Evolutionary conservation across 2,888 invertebrate species (phyloP), one percentile per base, ranked within the genome.

Genomic region (Apamea crenata): DNA sequence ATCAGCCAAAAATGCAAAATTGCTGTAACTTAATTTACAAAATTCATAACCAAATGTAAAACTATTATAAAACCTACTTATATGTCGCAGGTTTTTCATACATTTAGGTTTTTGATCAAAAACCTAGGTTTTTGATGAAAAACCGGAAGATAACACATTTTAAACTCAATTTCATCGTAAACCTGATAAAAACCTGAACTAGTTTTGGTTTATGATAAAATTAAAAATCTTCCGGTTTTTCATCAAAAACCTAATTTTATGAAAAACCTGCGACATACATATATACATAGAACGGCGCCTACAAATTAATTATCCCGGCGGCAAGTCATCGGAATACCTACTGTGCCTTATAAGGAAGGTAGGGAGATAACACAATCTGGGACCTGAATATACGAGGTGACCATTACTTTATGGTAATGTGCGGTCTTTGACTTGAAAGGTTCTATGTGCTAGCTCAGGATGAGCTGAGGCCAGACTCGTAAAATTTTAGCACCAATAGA

Each of bases 371-470:
- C 72, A 79, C 75, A 80, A 85, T 78, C 82, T 76, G 16, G 73
- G 71, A 81, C 84, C 76, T 72, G 86, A 78, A 77, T 77, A 72
- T 78, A 69, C 53, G 77, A 70, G 73, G 67, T 82, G 77, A 68
- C 86, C 83, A 85, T 83, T 81, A 74, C 68, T 72, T 63, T 82
- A 85, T 86, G 85, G 32, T 82, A 86, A 85, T 83, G 53, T 74
- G 44, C n/a, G 74, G 56, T 73, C 71, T 67, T 78, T 68, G 61
- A 83, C 78, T 70, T 78, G 66, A 78, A 81, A 77, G 59, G 21
- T 78, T n/a, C 10, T 21, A 72, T 65, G 29, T 21, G 32, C 63
- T 67, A n/a, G 79, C 79, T 63, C 69, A 40, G n/a, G 66, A 77
- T 68, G 72, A 83, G 47, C 21, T 21, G 29, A 18, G 14, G 50